These are phyloP conservation scores for Petrocephalus sullivani DNA, from an alignment of 2,797 vertebrate genomes.

Conservation along the genomic window DNA sequence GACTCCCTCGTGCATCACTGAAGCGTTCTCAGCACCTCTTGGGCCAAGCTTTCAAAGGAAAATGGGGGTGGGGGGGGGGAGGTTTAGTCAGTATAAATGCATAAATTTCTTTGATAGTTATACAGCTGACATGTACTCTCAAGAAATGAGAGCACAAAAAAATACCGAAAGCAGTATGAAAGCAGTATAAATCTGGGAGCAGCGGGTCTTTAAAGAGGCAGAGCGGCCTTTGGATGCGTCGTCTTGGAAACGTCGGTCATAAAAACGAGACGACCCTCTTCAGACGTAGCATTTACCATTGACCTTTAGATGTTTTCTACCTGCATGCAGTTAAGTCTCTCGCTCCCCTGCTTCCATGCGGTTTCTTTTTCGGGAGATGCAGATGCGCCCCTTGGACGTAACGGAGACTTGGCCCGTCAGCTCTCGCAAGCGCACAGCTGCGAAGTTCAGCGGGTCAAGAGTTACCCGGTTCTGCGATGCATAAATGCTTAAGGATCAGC, in stretches of 20 bases:
- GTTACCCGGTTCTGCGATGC: background rate
- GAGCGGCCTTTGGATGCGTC: constrained; percentile 1
- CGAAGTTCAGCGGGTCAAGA: background rate
- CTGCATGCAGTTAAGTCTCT: background rate
- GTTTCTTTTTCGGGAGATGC: background rate
- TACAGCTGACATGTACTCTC: constrained; percentile 21
- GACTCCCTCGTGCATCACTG: constrained; percentile 32
- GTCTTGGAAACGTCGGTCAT: constrained; percentile 9
- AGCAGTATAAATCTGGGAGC: constrained; percentile 28
- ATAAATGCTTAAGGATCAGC: background rate
- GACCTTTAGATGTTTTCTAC: background rate
- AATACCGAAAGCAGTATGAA: constrained; percentile 23
- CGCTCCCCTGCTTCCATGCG: background rate
- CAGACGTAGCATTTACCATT: background rate
- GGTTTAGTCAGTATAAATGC: constrained; percentile 34
- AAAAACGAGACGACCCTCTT: background rate
- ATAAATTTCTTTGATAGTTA: constrained; percentile 39
- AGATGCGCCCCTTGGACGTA: background rate
- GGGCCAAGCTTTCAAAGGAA: constrained; percentile 30
- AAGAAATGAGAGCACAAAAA: constrained; percentile 19
- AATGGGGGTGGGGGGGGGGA: constrained; percentile 3
- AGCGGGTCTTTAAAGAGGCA: constrained; percentile 31
- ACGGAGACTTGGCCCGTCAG: background rate
- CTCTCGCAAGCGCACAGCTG: background rate
- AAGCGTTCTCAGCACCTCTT: constrained; percentile 22